Conservation (phyloP, 2,888 invertebrate species). For the Drosophila falleni region DNA sequence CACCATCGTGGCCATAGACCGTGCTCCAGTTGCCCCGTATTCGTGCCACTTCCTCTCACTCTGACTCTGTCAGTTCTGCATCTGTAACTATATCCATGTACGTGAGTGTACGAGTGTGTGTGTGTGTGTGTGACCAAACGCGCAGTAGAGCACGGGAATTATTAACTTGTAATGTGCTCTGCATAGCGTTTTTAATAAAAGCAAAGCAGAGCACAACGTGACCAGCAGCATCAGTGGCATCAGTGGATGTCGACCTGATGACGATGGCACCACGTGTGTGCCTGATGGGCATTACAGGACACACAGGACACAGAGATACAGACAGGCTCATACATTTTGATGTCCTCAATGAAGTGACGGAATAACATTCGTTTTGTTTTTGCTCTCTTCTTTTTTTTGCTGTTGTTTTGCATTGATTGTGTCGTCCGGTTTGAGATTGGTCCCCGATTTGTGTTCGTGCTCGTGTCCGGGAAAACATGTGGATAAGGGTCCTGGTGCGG, state of each 20-base stretch:
- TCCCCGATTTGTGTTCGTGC: constrained; percentile 15
- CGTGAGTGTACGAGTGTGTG: constrained; percentile 25
- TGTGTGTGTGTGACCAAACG: constrained; percentile 37
- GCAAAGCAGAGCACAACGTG: constrained; percentile 73
- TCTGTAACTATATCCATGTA: constrained; percentile 32
- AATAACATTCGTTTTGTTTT: constrained; percentile 54
- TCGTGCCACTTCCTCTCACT: background rate
- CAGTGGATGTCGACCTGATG: constrained; percentile 54
- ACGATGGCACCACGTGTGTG: constrained; percentile 67
- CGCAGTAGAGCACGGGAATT: constrained; percentile 74
- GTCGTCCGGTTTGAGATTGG: constrained; percentile 65
- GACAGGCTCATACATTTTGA: constrained; percentile 75
- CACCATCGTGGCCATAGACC: constrained; percentile 58
- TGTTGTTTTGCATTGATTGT: constrained; percentile 74
- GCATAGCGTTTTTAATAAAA: constrained; percentile 81
- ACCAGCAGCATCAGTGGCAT: constrained; percentile 52
- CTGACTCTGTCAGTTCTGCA: constrained; percentile 6
- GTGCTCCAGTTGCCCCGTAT: constrained; percentile 11
- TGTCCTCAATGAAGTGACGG: constrained; percentile 80
- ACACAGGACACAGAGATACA: no score
- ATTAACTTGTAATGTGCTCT: constrained; percentile 82
- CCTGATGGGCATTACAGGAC: constrained; percentile 66
- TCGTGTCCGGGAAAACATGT: background rate
- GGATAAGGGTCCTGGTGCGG: constrained; percentile 14
- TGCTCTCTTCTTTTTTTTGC: constrained; percentile 12